Evolutionary conservation across 2,113 vertebrate species (phyloP).

Genomic region (Panthera leo): DNA sequence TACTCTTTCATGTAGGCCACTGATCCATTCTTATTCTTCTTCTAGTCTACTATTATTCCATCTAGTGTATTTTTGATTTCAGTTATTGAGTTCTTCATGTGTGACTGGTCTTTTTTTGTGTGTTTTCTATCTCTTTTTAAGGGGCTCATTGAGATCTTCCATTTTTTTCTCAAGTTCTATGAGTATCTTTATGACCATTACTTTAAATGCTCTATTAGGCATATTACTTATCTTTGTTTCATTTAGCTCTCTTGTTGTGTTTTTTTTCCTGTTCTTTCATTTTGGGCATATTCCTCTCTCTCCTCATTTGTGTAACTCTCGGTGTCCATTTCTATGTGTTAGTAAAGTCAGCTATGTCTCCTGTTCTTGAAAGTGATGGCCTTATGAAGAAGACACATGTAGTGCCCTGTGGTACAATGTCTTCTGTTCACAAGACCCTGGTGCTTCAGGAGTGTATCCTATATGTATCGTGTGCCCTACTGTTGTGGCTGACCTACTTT

Average conservation of each 20-base stretch:
- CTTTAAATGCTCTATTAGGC: not conserved
- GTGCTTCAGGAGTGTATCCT: not conserved
- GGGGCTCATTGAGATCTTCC: not conserved
- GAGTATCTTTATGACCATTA: not conserved
- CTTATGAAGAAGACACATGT: not conserved
- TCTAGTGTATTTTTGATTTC: not conserved
- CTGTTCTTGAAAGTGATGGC: not conserved
- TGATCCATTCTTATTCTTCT: not conserved
- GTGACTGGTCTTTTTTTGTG: not conserved
- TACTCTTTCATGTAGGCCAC: not conserved
- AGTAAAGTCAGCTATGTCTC: not conserved
- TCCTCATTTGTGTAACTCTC: not conserved
- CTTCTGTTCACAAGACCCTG: not conserved
- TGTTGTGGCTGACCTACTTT: not conserved
- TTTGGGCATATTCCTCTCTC: not conserved
- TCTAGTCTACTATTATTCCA: not conserved
- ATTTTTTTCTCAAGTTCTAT: not conserved
- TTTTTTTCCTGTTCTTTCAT: not conserved
- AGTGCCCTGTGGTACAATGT: not conserved
- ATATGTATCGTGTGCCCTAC: not conserved
- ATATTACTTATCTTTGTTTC: not conserved
- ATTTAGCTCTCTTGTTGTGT: not conserved
- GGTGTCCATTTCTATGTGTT: not conserved
- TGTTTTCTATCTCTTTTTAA: not conserved
- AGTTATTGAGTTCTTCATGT: not conserved